Evolutionary conservation across 2,888 invertebrate genomes (phyloP).

Genomic region (Mechanitis messenoides): DNA sequence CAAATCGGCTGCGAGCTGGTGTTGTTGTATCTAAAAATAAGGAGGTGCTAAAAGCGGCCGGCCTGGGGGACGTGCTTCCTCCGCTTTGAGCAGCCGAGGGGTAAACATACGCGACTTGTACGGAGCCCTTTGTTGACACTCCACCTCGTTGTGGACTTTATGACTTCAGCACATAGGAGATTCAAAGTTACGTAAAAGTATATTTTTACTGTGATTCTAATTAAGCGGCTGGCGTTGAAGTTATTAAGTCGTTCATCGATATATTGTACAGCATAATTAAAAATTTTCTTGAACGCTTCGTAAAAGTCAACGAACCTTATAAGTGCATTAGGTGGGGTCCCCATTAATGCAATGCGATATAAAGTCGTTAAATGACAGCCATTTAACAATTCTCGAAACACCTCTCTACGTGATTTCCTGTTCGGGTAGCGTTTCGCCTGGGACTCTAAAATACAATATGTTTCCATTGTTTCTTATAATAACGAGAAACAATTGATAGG

Average conservation of each 20-base stretch:
- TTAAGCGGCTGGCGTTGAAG: too few relatives aligned
- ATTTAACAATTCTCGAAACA: constrained; percentile 55
- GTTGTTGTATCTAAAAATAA: constrained; percentile 72
- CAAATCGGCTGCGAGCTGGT: constrained; percentile 62
- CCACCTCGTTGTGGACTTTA: constrained; percentile 50
- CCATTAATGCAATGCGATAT: constrained; percentile 30
- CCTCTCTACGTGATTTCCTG: constrained; percentile 65
- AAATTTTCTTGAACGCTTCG: constrained; percentile 8
- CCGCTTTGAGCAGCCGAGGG: constrained; percentile 69
- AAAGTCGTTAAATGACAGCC: constrained; percentile 37
- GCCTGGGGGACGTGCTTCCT: constrained; percentile 72
- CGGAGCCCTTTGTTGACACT: constrained; percentile 71
- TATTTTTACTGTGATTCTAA: neutral
- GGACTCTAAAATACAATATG: constrained; percentile 42
- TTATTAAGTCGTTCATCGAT: constrained; percentile 2
- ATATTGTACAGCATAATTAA: constrained; percentile 13
- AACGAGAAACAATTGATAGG: constrained; percentile 61
- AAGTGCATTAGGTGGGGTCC: constrained; percentile 26
- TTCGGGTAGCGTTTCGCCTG: constrained; percentile 49
- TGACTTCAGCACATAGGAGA: constrained; percentile 35
- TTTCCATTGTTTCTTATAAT: constrained; percentile 64
- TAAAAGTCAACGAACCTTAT: constrained; percentile 32
- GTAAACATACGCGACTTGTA: constrained; percentile 64
- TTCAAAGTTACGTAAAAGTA: constrained; percentile 8
- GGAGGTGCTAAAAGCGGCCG: constrained; percentile 75